These are phyloP conservation scores for Formica exsecta DNA, from an alignment of 1,140 invertebrate species.

Conservation along the genomic window DNA sequence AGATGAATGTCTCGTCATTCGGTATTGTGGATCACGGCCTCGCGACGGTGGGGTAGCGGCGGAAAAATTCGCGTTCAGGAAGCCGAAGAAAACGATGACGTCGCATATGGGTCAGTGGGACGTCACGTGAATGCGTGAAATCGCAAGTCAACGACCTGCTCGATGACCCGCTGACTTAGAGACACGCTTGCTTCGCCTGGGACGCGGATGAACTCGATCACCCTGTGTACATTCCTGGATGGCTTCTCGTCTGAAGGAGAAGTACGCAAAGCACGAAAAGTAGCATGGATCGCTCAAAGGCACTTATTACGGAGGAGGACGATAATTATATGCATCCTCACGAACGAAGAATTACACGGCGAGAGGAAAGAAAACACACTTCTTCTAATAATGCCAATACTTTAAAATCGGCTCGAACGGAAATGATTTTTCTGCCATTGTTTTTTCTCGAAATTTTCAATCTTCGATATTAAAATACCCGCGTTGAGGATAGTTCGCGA, in stretches of 20 bases:
- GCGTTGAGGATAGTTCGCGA: neutral
- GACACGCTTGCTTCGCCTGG: conserved; percentile 43
- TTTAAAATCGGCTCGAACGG: neutral
- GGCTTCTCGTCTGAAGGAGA: conserved; percentile 7
- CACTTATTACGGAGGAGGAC: neutral
- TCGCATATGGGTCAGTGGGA: conserved; percentile 83
- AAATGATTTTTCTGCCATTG: neutral
- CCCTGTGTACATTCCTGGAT: too few species aligned
- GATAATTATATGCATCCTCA: conserved; percentile 17
- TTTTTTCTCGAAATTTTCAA: neutral
- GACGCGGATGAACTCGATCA: conserved; percentile 49
- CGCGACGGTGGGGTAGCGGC: conserved; percentile 24
- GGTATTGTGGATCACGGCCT: conserved; percentile 14
- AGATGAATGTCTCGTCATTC: conserved; percentile 24
- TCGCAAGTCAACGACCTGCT: conserved; percentile 83
- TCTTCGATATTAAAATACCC: neutral
- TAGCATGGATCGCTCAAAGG: neutral
- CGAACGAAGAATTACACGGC: conserved; percentile 8
- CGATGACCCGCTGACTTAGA: conserved; percentile 70
- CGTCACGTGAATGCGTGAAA: conserved; percentile 82
- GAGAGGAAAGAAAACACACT: neutral
- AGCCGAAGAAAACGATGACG: conserved; percentile 73
- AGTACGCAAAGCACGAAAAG: conserved; percentile 22
- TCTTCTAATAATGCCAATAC: neutral
- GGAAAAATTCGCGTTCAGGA: conserved; percentile 61